Evolutionary conservation across 2,888 invertebrate genomes (phyloP).

Genomic region (Meiosimyza decipiens): DNA sequence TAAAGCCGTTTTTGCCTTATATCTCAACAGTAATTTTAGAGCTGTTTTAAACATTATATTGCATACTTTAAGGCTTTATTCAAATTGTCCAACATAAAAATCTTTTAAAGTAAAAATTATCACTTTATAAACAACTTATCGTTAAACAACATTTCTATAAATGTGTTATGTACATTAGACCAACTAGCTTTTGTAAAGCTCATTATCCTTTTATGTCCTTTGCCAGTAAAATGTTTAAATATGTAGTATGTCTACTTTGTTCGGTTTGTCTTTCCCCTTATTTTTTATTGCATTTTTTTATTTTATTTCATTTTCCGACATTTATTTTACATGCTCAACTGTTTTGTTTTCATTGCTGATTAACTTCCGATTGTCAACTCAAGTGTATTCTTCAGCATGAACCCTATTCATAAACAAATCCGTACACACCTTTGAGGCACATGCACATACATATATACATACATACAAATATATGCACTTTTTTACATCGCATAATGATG

Average conservation of each 20-base stretch:
- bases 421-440: not conserved
- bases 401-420: constrained; percentile 15
- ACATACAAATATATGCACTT: not conserved
- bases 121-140: too few species aligned
- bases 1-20: too few species aligned
- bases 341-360: constrained; percentile 21
- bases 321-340: constrained; percentile 3
- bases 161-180: too few species aligned
- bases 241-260: not conserved
- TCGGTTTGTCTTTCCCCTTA: not conserved
- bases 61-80: too few species aligned
- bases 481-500: constrained; percentile 3
- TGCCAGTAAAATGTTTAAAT: not conserved
- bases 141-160: too few species aligned
- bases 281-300: constrained; percentile 23
- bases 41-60: too few species aligned
- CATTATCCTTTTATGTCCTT: constrained; percentile 20
- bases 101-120: too few species aligned
- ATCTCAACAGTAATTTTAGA: too few species aligned
- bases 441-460: not conserved
- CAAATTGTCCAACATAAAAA: too few species aligned
- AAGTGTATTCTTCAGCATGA: constrained; percentile 25
- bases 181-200: not conserved
- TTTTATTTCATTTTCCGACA: not conserved
- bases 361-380: constrained; percentile 36